phyloP scores from a whole-genome alignment of 2,797 vertebrate species.

The Sparus aurata region DNA sequence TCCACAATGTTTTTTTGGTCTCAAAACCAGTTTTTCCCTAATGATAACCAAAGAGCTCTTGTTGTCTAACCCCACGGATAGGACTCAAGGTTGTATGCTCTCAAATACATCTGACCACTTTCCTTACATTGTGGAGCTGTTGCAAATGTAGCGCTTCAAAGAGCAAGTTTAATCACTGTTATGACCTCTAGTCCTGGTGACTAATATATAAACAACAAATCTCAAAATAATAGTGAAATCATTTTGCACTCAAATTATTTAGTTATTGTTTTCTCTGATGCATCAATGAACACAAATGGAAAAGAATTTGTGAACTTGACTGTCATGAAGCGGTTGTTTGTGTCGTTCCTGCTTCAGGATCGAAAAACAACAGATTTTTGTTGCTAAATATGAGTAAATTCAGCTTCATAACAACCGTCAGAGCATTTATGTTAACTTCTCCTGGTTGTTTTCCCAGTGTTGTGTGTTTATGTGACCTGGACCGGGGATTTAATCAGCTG shows the following conservation, averaged over 20 bases:
- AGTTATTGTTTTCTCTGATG: not conserved
- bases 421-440: constrained; percentile 9
- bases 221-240: not conserved
- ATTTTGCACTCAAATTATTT: not conserved
- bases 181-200: not conserved
- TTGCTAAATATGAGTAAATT: not conserved
- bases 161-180: not conserved
- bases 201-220: not conserved
- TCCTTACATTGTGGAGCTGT: no score
- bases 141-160: no score
- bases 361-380: not conserved
- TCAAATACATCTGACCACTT: no score
- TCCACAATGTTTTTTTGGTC: no score
- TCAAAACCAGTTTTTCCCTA: not conserved
- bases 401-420: not conserved
- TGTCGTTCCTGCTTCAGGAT: not conserved
- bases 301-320: not conserved
- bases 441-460: constrained; percentile 48
- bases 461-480: constrained; percentile 70
- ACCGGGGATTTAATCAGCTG: constrained; percentile 66
- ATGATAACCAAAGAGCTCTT: not conserved
- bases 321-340: not conserved
- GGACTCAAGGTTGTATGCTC: not conserved
- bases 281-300: not conserved
- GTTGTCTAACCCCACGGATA: not conserved